Percentiles rank a stretch among this genome's conserved stretches.
Conservation (phyloP, 53 echinoderm and acorn worm species). For the Hippasteria phrygiana region DNA sequence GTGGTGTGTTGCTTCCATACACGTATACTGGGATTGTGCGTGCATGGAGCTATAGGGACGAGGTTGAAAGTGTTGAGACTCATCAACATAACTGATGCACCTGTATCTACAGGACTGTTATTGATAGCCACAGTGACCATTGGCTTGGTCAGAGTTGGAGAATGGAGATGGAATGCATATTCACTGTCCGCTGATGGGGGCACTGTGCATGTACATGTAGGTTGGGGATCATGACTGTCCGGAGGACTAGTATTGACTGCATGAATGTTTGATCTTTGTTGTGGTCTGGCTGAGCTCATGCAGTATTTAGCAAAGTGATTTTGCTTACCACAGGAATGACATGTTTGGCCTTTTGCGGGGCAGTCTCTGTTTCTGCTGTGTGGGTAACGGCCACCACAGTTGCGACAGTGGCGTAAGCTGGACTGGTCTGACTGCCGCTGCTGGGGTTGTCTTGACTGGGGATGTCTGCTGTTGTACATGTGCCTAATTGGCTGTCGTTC, state of each 20-base stretch:
- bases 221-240: neutral
- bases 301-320: slow-evolving; percentile 45
- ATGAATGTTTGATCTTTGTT: neutral
- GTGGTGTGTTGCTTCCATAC: too few species aligned
- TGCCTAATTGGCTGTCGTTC: slow-evolving; percentile 20
- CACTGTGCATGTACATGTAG: neutral
- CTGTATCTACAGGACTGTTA: too few species aligned
- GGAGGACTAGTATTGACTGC: neutral
- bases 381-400: slow-evolving; percentile 21
- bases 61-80: too few species aligned
- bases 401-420: slow-evolving; percentile 6
- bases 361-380: slow-evolving; percentile 2
- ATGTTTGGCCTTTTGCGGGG: slow-evolving; percentile 38
- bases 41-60: too few species aligned
- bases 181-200: neutral
- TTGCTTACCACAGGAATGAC: slow-evolving; percentile 28
- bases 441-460: slow-evolving; percentile 1
- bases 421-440: neutral
- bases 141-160: too few species aligned
- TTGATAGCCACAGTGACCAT: too few species aligned
- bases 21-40: too few species aligned
- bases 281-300: slow-evolving; percentile 11
- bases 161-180: too few species aligned
- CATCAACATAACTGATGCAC: too few species aligned
- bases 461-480: neutral